A percentile compares a stretch with the other conserved stretches of the same genome.
Evolutionary conservation across 2,888 invertebrate species (phyloP).

Genomic region (Hypomecis atomaria): DNA sequence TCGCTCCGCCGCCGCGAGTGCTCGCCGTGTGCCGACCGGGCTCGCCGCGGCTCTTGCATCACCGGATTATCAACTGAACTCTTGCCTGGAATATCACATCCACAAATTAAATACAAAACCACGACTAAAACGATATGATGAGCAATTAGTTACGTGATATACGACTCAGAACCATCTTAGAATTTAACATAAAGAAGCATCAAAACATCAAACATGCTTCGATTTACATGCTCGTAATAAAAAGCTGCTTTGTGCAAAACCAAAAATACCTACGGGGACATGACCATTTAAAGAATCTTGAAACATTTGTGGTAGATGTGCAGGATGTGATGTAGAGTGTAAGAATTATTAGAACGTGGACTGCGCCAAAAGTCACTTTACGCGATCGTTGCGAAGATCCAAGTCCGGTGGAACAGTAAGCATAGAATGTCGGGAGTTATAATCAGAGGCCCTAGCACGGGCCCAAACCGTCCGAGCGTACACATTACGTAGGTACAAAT

Average conservation of each 20-base stretch:
- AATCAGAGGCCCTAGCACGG: conserved; percentile 12
- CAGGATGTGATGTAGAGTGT: conserved; percentile 19
- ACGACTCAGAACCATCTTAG: conserved; percentile 43
- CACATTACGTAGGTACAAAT: not conserved
- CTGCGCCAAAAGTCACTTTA: conserved; percentile 16
- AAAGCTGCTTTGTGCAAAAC: conserved; percentile 22
- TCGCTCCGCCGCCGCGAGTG: conserved; percentile 77
- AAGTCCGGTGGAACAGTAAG: not conserved
- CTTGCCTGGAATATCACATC: conserved; percentile 71
- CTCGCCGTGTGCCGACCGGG: conserved; percentile 74
- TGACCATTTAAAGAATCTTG: not conserved
- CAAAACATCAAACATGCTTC: conserved; percentile 42
- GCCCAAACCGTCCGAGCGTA: not conserved
- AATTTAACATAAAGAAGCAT: conserved; percentile 30
- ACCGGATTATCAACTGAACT: conserved; percentile 83
- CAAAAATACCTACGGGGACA: not conserved
- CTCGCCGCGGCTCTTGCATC: conserved; percentile 73
- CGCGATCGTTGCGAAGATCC: conserved; percentile 4
- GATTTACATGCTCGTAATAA: conserved; percentile 35
- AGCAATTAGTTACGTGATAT: conserved; percentile 8
- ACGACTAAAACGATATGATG: not conserved
- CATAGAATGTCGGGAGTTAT: conserved; percentile 22
- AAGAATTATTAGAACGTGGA: conserved; percentile 20
- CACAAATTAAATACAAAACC: conserved; percentile 19
- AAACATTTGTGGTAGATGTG: conserved; percentile 9